A percentile compares a stretch with the other conserved stretches of the same genome.
These are phyloP conservation scores for Agrotis segetum DNA, from an alignment of 2,888 invertebrate genomes.

Conservation along the genomic window DNA sequence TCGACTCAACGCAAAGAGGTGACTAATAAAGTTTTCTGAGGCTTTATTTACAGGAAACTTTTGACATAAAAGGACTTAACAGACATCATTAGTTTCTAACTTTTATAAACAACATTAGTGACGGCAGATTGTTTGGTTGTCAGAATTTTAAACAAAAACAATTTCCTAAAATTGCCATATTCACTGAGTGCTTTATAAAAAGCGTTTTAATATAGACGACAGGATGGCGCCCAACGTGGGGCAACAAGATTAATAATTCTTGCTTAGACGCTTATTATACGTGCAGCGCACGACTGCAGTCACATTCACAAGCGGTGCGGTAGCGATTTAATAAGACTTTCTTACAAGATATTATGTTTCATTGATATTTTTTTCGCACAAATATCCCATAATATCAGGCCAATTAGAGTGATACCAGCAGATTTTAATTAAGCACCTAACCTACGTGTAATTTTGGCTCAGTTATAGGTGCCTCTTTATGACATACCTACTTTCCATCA, in stretches of 20 bases:
- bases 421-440: not conserved
- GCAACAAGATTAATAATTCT: conserved; percentile 74
- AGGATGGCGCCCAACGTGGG: conserved; percentile 80
- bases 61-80: conserved; percentile 34
- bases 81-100: conserved; percentile 38
- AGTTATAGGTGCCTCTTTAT: not conserved
- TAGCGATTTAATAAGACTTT: conserved; percentile 34
- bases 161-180: conserved; percentile 22
- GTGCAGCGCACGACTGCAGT: conserved; percentile 59
- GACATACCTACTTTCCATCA: not conserved
- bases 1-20: conserved; percentile 63
- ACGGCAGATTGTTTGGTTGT: conserved; percentile 5
- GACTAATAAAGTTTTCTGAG: conserved; percentile 59
- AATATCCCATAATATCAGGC: no score
- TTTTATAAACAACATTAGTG: conserved; percentile 17
- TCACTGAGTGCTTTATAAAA: conserved; percentile 57
- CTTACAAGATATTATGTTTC: not conserved
- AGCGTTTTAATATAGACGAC: conserved; percentile 65
- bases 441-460: not conserved
- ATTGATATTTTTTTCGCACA: not conserved
- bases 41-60: conserved; percentile 45
- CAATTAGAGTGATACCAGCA: not conserved
- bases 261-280: conserved; percentile 72
- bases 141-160: conserved; percentile 5
- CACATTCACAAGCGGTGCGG: conserved; percentile 59